phyloP scores from a whole-genome alignment of 2,797 vertebrate genomes.

The Lemur catta region DNA sequence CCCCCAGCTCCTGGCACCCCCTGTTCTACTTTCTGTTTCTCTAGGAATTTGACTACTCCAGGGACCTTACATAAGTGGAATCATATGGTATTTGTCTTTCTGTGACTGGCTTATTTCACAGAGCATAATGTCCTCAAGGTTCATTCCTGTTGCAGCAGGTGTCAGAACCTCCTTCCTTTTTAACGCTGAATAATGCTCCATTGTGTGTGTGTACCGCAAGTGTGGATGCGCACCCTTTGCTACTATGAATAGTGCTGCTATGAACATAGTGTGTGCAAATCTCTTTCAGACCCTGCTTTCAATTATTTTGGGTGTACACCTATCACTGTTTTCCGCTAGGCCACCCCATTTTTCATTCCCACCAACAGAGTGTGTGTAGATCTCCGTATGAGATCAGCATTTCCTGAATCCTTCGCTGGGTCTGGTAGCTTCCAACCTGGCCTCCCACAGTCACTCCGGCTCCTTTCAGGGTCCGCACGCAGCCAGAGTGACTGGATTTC shows the following conservation, averaged over 20 bases:
- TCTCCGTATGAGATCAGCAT: background rate
- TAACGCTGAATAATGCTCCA: background rate
- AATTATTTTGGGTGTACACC: background rate
- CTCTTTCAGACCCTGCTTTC: background rate
- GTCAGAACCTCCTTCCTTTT: background rate
- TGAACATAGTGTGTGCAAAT: background rate
- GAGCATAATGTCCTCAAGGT: background rate
- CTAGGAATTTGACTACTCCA: background rate
- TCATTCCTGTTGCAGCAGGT: rapidly evolving
- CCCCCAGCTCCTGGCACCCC: background rate
- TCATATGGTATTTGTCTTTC: background rate
- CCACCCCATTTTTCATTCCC: background rate
- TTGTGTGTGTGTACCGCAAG: too few species aligned
- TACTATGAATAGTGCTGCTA: background rate
- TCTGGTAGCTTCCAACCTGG: background rate
- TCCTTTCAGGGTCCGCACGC: background rate
- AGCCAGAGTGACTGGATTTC: background rate
- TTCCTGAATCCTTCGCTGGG: background rate
- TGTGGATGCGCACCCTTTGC: too few species aligned
- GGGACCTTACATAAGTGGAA: background rate
- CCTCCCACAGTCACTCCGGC: background rate
- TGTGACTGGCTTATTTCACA: background rate
- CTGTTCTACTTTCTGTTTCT: background rate
- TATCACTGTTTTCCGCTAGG: background rate
- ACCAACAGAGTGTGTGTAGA: background rate